phyloP scores from a whole-genome alignment of 2,888 invertebrate genomes.

The Dasypolia templi region DNA sequence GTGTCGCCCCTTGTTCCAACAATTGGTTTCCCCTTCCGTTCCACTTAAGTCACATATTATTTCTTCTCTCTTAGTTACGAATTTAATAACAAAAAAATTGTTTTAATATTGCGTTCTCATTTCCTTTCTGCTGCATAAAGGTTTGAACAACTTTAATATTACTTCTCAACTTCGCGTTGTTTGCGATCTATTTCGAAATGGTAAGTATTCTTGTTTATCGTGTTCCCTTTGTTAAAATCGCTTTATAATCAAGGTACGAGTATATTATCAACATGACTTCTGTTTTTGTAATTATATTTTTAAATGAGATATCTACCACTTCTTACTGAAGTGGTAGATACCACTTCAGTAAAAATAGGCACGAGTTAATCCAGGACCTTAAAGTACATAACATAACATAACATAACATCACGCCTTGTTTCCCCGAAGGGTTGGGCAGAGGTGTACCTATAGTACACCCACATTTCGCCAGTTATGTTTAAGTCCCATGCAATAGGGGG shows the following conservation, averaged over 20 bases:
- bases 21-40: constrained; percentile 51
- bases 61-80: constrained; percentile 40
- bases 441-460: too few species aligned
- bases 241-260: neutral
- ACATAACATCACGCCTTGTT: too few species aligned
- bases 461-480: too few species aligned
- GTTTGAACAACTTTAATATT: constrained; percentile 53
- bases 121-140: constrained; percentile 34
- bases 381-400: too few species aligned
- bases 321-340: too few species aligned
- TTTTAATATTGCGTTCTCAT: constrained; percentile 36
- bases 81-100: constrained; percentile 58
- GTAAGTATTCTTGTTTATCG: constrained; percentile 31
- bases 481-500: too few species aligned
- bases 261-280: too few species aligned
- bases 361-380: neutral
- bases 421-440: too few species aligned
- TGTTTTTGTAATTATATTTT: too few species aligned
- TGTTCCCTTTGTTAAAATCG: constrained; percentile 5
- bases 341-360: neutral
- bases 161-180: constrained; percentile 35
- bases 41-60: constrained; percentile 52
- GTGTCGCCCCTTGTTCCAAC: constrained; percentile 48
- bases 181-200: constrained; percentile 27
- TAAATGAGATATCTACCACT: too few species aligned